A percentile compares a stretch with the other conserved stretches of the same genome.
Conservation (phyloP, 1,140 invertebrate species). For the Zaprionus lachaisei region DNA sequence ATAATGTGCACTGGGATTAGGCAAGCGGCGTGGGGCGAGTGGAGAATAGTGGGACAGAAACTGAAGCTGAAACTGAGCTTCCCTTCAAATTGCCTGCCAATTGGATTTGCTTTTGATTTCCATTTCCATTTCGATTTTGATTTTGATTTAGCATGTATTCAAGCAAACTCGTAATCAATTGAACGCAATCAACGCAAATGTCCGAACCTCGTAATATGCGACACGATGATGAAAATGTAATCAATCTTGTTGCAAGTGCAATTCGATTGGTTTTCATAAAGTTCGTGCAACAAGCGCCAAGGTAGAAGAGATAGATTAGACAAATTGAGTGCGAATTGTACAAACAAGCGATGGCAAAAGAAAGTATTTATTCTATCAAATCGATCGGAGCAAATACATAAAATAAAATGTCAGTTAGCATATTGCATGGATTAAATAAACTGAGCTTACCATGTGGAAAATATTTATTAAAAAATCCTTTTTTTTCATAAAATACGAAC, state of each 20-base stretch:
- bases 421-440: neutral
- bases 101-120: conserved; percentile 54
- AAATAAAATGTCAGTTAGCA: too few relatives aligned
- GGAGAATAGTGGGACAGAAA: neutral
- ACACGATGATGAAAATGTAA: conserved; percentile 14
- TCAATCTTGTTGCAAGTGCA: conserved; percentile 27
- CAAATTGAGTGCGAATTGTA: neutral
- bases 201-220: conserved; percentile 8
- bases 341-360: neutral
- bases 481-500: neutral
- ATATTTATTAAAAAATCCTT: neutral
- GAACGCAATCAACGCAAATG: conserved; percentile 59
- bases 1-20: neutral
- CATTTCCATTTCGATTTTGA: neutral
- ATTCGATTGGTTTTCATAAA: conserved; percentile 21
- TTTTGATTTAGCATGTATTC: conserved; percentile 55
- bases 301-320: neutral
- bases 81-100: conserved; percentile 44
- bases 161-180: conserved; percentile 52
- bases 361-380: neutral
- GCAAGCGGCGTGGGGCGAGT: neutral
- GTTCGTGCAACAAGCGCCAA: neutral
- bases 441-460: neutral
- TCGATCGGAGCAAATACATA: neutral
- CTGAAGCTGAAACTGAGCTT: conserved; percentile 9